Evolutionary conservation across 2,113 vertebrate genomes (phyloP).

Genomic region (Rhea pennata): DNA sequence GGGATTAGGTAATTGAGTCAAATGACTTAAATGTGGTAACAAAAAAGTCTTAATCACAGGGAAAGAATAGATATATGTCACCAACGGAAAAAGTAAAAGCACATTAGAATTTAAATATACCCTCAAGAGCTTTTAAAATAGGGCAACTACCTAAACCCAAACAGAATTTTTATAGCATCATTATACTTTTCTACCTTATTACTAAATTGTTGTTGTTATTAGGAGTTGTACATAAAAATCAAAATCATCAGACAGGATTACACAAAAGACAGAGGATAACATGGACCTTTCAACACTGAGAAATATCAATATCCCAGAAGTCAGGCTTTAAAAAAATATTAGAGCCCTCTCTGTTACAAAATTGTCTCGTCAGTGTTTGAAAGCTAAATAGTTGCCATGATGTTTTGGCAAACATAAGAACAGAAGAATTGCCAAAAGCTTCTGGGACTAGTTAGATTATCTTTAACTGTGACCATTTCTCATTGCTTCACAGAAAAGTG

Average conservation of each 20-base stretch:
- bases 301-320: background rate
- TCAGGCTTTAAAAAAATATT: background rate
- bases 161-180: background rate
- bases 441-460: background rate
- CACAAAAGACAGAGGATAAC: background rate
- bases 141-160: background rate
- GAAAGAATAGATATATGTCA: background rate
- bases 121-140: background rate
- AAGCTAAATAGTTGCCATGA: background rate
- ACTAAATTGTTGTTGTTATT: background rate
- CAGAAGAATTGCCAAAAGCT: background rate
- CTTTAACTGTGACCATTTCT: background rate
- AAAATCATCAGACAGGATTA: background rate
- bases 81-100: constrained; percentile 10
- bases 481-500: background rate
- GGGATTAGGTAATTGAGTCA: constrained; percentile 37
- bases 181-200: background rate
- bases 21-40: constrained; percentile 25
- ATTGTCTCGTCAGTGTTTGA: background rate
- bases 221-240: background rate
- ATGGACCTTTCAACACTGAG: background rate
- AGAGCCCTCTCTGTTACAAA: background rate
- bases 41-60: background rate
- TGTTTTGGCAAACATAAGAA: background rate
- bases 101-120: constrained; percentile 3